These are phyloP conservation scores for Anagyrus pseudococci DNA, from an alignment of 2,888 invertebrate species.

Conservation along the genomic window DNA sequence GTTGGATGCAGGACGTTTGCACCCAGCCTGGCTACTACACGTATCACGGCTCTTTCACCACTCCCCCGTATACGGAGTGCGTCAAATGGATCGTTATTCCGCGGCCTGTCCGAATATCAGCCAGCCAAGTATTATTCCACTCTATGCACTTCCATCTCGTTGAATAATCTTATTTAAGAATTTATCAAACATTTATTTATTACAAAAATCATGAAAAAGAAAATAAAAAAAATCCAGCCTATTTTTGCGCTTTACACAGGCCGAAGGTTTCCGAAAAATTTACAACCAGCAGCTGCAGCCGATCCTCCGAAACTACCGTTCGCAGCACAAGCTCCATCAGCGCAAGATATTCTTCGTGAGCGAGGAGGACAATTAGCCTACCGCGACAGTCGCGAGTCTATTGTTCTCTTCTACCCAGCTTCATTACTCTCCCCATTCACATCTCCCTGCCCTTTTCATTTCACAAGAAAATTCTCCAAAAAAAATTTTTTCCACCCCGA, in stretches of 20 bases:
- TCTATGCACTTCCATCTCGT: background rate
- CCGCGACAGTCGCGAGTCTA: background rate
- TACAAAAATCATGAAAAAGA: too few relatives aligned
- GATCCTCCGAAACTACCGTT: slow-evolving; percentile 65
- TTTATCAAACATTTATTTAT: too few relatives aligned
- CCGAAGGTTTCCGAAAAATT: slow-evolving; percentile 66
- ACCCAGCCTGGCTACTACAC: slow-evolving; percentile 47
- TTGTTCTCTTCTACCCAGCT: background rate
- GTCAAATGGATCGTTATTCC: slow-evolving; percentile 51
- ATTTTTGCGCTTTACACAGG: slow-evolving; percentile 62
- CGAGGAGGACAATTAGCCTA: background rate
- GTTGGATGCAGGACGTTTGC: slow-evolving; percentile 45
- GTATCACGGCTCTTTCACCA: slow-evolving; percentile 50
- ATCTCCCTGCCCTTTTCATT: too few relatives aligned
- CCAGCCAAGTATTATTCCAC: slow-evolving; percentile 49
- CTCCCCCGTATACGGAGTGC: slow-evolving; percentile 48
- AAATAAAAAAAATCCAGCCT: too few relatives aligned
- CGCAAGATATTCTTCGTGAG: slow-evolving; percentile 22
- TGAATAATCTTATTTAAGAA: slow-evolving; percentile 12
- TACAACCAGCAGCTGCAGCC: slow-evolving; percentile 62
- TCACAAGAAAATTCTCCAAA: too few relatives aligned
- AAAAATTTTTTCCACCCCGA: too few relatives aligned
- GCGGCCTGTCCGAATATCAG: slow-evolving; percentile 46
- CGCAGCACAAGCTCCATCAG: slow-evolving; percentile 61
- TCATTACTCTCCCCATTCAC: too few relatives aligned